phyloP scores from a whole-genome alignment of 2,888 invertebrate genomes.

The Epirrhoe alternata region DNA sequence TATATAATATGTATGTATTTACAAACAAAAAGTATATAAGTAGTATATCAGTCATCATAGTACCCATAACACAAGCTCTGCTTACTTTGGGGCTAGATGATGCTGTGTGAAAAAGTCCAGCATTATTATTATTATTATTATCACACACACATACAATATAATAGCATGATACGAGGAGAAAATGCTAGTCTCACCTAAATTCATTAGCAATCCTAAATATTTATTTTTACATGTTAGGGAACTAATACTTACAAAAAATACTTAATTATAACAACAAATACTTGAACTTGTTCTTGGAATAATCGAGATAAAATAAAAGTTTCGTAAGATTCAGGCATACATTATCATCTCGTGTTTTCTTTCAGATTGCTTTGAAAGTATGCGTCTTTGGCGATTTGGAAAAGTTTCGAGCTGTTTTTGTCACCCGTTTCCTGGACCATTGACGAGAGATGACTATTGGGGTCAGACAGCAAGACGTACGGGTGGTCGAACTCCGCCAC shows the following conservation, averaged over 20 bases:
- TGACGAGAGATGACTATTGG: conserved; percentile 81
- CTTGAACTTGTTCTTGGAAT: neutral
- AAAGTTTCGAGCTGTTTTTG: conserved; percentile 78
- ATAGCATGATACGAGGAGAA: too few relatives aligned
- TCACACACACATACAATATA: too few relatives aligned
- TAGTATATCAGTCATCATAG: too few relatives aligned
- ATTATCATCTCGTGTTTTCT: conserved; percentile 61
- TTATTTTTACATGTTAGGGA: neutral
- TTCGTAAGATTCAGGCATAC: neutral
- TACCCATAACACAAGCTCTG: too few relatives aligned
- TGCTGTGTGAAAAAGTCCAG: too few relatives aligned
- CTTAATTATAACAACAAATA: neutral
- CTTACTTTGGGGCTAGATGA: too few relatives aligned
- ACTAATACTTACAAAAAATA: neutral
- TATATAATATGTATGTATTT: too few relatives aligned
- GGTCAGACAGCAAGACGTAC: conserved; percentile 80
- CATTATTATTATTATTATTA: too few relatives aligned
- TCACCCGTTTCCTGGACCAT: conserved; percentile 87
- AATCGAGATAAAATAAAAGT: neutral
- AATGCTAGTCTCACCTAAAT: neutral
- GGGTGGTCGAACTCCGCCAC: conserved; percentile 88
- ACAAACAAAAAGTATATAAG: too few relatives aligned
- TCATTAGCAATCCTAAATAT: too few relatives aligned
- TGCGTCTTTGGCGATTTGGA: conserved; percentile 76
- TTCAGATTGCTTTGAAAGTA: conserved; percentile 69